Evolutionary conservation across 2,113 vertebrate species (phyloP).

Genomic region (Pristiophorus japonicus): DNA sequence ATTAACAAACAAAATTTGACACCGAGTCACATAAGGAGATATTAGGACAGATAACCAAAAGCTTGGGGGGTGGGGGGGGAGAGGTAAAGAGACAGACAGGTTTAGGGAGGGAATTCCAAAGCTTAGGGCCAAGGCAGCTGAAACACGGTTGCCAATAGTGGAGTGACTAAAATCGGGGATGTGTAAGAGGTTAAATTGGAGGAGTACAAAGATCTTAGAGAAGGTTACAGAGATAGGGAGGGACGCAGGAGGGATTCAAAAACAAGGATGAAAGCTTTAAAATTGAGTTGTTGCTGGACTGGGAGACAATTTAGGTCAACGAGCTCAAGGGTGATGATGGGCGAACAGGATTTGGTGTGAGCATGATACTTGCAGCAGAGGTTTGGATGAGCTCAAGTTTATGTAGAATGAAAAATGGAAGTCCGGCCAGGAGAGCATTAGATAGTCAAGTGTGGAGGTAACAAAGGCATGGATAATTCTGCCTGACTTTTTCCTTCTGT

Average conservation of each 20-base stretch:
- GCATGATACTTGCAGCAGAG: background rate
- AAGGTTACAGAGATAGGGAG: background rate
- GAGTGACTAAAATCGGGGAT: background rate
- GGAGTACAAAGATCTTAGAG: background rate
- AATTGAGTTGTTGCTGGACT: background rate
- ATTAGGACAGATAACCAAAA: too few relatives aligned
- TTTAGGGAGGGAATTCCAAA: background rate
- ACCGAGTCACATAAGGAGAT: background rate
- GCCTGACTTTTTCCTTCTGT: too few relatives aligned
- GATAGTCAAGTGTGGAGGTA: too few relatives aligned
- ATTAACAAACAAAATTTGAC: background rate
- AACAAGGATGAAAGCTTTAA: background rate
- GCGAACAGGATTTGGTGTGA: background rate
- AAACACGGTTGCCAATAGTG: background rate
- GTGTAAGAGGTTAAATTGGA: background rate
- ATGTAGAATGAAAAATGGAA: background rate
- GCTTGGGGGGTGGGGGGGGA: too few relatives aligned
- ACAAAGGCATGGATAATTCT: too few relatives aligned
- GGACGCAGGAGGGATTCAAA: background rate
- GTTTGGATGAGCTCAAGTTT: background rate
- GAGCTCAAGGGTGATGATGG: background rate
- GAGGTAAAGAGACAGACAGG: background rate
- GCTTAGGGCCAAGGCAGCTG: background rate
- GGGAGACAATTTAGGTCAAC: background rate
- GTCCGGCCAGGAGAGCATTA: background rate